Conservation (phyloP, 53 echinoderm and acorn worm species). For the Actinopyga echinites region DNA sequence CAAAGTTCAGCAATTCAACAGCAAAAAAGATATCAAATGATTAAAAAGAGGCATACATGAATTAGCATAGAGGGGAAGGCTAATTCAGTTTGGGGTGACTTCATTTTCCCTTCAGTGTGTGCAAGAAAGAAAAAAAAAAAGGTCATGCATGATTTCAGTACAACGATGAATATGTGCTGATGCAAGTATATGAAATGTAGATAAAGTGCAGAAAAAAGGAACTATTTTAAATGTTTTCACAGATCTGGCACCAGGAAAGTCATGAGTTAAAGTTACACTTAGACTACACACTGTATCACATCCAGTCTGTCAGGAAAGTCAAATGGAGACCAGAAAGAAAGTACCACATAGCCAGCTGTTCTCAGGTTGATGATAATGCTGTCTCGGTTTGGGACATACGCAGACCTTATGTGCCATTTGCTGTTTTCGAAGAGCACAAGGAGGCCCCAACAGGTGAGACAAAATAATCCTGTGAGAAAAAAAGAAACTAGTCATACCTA, state of each 20-base stretch:
- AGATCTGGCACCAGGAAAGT: slow-evolving; percentile 92
- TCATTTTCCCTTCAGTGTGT: neutral
- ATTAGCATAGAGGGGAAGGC: too few relatives aligned
- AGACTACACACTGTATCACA: slow-evolving; percentile 82
- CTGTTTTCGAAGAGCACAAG: slow-evolving; percentile 97
- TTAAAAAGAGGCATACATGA: too few relatives aligned
- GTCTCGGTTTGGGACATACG: slow-evolving; percentile 92
- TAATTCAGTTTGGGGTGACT: too few relatives aligned
- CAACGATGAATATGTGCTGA: too few relatives aligned
- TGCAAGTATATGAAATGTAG: too few relatives aligned
- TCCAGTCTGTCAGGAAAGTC: slow-evolving; percentile 87
- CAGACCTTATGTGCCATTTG: slow-evolving; percentile 95
- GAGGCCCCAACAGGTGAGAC: slow-evolving; percentile 86
- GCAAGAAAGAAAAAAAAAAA: too few relatives aligned
- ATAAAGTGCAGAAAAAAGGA: too few relatives aligned
- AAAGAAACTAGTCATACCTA: neutral
- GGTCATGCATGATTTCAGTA: too few relatives aligned
- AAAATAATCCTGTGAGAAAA: neutral
- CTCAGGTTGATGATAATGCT: slow-evolving; percentile 87
- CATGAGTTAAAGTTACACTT: slow-evolving; percentile 48
- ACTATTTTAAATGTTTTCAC: too few relatives aligned
- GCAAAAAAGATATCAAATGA: too few relatives aligned
- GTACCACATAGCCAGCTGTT: slow-evolving; percentile 94
- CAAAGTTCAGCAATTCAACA: too few relatives aligned
- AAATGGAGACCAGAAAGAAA: slow-evolving; percentile 97